Conservation (phyloP, 2,797 vertebrate genomes). For the Rhabdomys pumilio region DNA sequence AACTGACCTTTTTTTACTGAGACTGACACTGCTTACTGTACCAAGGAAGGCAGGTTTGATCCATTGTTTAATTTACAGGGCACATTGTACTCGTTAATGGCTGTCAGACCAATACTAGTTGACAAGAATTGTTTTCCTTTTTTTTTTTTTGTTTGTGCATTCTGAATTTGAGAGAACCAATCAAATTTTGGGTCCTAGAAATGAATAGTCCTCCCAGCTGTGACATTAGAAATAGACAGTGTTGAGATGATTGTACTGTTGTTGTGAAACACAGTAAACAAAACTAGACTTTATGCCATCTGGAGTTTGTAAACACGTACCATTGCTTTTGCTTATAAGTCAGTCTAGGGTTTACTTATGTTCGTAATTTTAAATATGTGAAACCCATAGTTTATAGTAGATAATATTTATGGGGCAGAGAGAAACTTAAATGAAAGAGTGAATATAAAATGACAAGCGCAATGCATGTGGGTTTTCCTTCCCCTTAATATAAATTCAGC, state of each 20-base stretch:
- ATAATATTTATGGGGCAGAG: not conserved
- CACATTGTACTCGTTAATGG: not conserved
- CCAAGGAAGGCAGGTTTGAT: not conserved
- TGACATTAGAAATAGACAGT: conserved; percentile 25
- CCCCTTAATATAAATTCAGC: conserved; percentile 26
- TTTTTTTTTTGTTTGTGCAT: conserved; percentile 31
- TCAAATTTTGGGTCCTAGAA: conserved; percentile 55
- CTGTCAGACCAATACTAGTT: conserved; percentile 32
- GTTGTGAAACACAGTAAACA: conserved; percentile 38
- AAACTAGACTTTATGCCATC: conserved; percentile 45
- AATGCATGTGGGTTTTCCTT: not conserved
- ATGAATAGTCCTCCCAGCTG: conserved; percentile 15
- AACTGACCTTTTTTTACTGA: not conserved
- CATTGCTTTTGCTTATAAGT: conserved; percentile 48
- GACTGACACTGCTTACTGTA: not conserved
- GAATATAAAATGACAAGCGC: conserved; percentile 57
- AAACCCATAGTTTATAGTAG: not conserved
- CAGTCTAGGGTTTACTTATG: conserved; percentile 29
- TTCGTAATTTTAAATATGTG: conserved; percentile 56
- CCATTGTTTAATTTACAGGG: not conserved
- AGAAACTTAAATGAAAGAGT: conserved; percentile 25
- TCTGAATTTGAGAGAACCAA: conserved; percentile 24
- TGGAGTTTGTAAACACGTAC: conserved; percentile 49
- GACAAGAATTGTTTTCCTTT: conserved; percentile 45
- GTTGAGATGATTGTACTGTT: conserved; percentile 46